Conservation (phyloP, 1,140 invertebrate species). For the Dermatophagoides farinae region DNA sequence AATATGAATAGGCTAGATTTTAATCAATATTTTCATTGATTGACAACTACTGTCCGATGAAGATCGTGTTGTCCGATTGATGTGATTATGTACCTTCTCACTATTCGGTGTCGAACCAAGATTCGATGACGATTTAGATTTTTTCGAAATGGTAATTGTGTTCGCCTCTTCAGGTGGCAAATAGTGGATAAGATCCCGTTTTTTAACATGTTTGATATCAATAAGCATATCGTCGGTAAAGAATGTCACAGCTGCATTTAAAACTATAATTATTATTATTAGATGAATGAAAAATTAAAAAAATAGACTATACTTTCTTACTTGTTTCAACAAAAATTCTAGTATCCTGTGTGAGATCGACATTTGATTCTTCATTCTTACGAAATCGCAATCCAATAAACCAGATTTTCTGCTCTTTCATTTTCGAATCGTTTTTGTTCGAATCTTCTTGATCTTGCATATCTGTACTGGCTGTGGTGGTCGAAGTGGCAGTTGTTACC, state of each 20-base stretch:
- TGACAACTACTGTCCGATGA: neutral
- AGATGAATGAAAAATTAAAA: neutral
- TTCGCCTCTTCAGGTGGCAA: neutral
- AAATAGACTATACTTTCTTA: slow-evolving; percentile 3
- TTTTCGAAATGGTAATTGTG: neutral
- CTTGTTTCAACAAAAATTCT: slow-evolving; percentile 52
- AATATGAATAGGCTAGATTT: neutral
- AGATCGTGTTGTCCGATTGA: neutral
- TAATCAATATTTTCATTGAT: neutral
- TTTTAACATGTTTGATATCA: slow-evolving; percentile 41
- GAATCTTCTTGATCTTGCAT: neutral
- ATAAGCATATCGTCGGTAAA: slow-evolving; percentile 73
- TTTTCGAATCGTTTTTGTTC: neutral
- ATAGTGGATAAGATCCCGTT: slow-evolving; percentile 23
- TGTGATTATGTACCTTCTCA: neutral
- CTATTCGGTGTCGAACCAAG: neutral
- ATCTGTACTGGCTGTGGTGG: neutral
- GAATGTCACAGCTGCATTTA: slow-evolving; percentile 48
- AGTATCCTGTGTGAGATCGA: slow-evolving; percentile 83
- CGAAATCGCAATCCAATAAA: slow-evolving; percentile 85
- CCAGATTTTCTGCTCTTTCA: slow-evolving; percentile 57
- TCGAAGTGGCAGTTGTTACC: slow-evolving; percentile 23
- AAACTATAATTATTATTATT: slow-evolving; percentile 31
- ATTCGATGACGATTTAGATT: neutral
- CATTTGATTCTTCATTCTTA: slow-evolving; percentile 60